Evolutionary conservation across 1,140 invertebrate species (phyloP), one percentile per base, ranked within the genome.

Genomic region (Drosophila tani): DNA sequence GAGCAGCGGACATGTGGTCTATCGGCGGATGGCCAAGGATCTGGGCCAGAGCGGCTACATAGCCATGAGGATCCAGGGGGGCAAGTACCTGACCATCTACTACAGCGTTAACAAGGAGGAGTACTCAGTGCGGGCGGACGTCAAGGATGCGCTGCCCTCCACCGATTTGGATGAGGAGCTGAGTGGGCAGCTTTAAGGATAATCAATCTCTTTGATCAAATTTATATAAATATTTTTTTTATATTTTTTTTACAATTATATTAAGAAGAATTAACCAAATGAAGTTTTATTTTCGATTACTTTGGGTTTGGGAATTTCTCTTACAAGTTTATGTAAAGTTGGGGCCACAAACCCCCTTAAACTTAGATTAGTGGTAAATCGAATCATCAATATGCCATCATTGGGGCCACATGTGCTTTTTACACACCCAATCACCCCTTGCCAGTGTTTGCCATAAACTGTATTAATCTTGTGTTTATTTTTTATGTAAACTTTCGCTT

Each of bases 21-120:
- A 91, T 29, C 80, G 91, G 45, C 77, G 65, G 1, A 71, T 53
- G 9, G 55, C 68, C 14, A 68, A 62, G 59, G 75, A 67, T 2
- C 32, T 53, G 17, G 43, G 38, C 29, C 85, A 86, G 59, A 70
- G 43, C 11, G 90, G 90, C 27, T 87, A 76, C 64, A 78, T 76
- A 9, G 59, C 85, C 2, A 63, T 91, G 47, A 77, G 71, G 49
- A 58, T 91, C 5, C 69, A 66, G 14, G 43, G 62, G 17, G 68
- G 76, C 21, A 71, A 75, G 19, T 91, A 73, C 24, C 70, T 91
- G 21, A 90, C 75, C 29, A 75, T 91, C 17, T 82, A 83, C 68
- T 91, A 91, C 35, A 82, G 19, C n/a, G 78, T 91, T 46, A 87
- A 91, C 41, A 62, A 78, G n/a, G 77, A 66, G 51, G 83, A 90